Conservation (phyloP, 2,113 vertebrate species). For the Myocastor coypus region DNA sequence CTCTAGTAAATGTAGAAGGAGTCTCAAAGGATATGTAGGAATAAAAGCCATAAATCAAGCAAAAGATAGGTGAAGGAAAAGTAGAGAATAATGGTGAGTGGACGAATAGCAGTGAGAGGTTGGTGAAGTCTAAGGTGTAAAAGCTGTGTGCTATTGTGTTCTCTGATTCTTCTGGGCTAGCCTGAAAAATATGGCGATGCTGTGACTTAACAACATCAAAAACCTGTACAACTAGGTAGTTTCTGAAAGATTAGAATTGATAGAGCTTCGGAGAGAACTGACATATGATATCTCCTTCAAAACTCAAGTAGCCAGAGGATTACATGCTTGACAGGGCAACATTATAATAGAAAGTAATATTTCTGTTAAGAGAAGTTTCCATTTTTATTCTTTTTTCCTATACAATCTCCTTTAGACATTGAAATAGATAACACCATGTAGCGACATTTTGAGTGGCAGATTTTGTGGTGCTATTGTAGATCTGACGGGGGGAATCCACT, state of each 20-base stretch:
- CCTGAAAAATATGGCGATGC: not conserved
- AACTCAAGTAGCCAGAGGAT: constrained; percentile 2
- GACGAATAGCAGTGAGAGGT: not conserved
- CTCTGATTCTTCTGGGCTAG: not conserved
- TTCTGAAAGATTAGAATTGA: not conserved
- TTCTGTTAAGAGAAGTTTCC: constrained; percentile 25
- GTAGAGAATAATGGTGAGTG: not conserved
- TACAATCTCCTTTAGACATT: constrained; percentile 44
- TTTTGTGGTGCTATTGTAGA: constrained; percentile 65
- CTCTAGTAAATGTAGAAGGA: not conserved
- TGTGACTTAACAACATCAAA: not conserved
- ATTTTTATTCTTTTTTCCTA: not conserved
- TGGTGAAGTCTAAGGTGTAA: not conserved
- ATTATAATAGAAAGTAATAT: constrained; percentile 45
- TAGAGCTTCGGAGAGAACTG: not conserved
- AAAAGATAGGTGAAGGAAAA: not conserved
- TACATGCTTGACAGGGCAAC: not conserved
- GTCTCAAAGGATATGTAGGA: not conserved
- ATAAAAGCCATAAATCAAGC: not conserved
- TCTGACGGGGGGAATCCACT: not conserved
- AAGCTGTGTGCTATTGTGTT: accelerated
- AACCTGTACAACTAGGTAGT: not conserved
- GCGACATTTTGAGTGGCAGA: constrained; percentile 62
- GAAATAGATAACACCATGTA: constrained; percentile 67
- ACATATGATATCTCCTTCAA: not conserved